phyloP scores from a whole-genome alignment of 2,888 invertebrate species.

The Petrolisthes manimaculis region DNA sequence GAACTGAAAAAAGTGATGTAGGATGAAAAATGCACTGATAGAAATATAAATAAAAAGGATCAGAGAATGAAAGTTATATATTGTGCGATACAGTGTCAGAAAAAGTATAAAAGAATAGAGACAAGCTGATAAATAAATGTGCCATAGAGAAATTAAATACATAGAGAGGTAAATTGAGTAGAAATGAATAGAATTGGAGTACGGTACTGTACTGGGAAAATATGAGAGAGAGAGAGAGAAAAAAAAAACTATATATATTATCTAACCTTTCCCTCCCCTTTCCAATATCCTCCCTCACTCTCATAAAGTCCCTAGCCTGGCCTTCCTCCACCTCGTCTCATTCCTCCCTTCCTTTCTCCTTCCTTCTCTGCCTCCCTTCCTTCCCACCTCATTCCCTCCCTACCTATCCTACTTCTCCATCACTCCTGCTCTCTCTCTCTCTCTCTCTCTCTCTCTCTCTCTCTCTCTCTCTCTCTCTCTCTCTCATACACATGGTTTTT shows the following conservation, averaged over 20 bases:
- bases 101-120: not conserved
- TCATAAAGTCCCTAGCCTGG: not conserved
- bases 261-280: not conserved
- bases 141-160: not conserved
- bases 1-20: no score
- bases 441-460: slow-evolving; percentile 29
- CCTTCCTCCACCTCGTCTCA: not conserved
- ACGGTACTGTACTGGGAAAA: not conserved
- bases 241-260: not conserved
- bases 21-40: no score
- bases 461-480: slow-evolving; percentile 13
- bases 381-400: slow-evolving; percentile 13
- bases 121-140: not conserved
- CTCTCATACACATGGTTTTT: not conserved
- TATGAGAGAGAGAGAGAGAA: not conserved
- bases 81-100: not conserved
- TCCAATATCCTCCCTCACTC: not conserved
- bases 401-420: not conserved
- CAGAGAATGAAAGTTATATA: not conserved
- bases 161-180: not conserved
- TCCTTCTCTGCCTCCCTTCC: slow-evolving; percentile 18
- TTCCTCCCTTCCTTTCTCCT: slow-evolving; percentile 19
- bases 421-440: not conserved
- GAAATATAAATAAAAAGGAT: not conserved
- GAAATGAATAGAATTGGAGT: not conserved